Evolutionary conservation across 2,888 invertebrate species (phyloP), one percentile per base, ranked within the genome.

Genomic region (Drosophila conformis): DNA sequence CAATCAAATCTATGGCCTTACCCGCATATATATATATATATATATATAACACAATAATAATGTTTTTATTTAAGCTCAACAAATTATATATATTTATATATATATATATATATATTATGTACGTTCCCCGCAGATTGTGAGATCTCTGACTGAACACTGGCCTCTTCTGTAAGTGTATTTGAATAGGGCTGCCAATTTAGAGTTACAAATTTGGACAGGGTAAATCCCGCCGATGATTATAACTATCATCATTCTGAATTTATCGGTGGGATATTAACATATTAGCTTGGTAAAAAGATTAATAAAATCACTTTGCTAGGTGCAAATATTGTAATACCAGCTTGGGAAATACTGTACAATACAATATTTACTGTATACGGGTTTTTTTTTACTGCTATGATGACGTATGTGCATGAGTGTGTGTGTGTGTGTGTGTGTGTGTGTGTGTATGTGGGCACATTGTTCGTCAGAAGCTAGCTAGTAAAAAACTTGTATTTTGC

Each of bases 401-500:
- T 54, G 59, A 67, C 56, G 25, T 35, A 4, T 29, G 18, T 29
- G 7, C n/a, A 2, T 29, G 27, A 2, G 15, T 48, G 48, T 53
- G 52, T 33, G 13, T 42, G 25, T 48, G 46, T 21, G 21, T 21
- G 21, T 21, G n/a, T n/a, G n/a, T n/a, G n/a, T n/a, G 25, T 25
- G 25, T 25, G 27, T 48, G 33, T 33, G 7, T 46, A 1, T 48
- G 25, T 11, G 27, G 13, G n/a, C 29, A 15, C 21, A 21, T 46
- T 4, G 35, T 21, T 73, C 35, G 52, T 35, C 25, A 42, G 13
- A 65, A 10, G 33, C 18, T 33, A 15, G 11, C 33, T 48, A 31
- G 25, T 15, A 64, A 73, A 73, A 74, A 61, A 75, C 75, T 49
- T 53, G 73, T 72, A 67, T 48, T 63, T 54, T 21, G 25, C 48